Conservation (phyloP, 2,888 invertebrate species). For the Andrena trimmerana region DNA sequence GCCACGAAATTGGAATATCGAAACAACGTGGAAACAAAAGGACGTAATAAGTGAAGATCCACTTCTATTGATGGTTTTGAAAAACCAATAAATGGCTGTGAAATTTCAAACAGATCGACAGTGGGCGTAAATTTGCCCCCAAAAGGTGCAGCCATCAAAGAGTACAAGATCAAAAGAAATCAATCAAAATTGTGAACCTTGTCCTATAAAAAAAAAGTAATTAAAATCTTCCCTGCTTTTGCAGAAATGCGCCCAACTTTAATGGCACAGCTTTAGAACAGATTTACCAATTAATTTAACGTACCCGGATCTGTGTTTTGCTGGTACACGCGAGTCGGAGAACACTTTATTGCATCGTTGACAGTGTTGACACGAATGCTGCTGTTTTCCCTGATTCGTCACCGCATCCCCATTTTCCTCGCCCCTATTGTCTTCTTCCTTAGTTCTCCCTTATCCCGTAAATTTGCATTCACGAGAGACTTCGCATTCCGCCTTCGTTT, state of each 20-base stretch:
- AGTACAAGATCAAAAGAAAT: too few relatives aligned
- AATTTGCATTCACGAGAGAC: constrained; percentile 14
- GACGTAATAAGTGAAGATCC: too few relatives aligned
- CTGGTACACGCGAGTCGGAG: neutral
- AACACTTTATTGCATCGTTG: constrained; percentile 2
- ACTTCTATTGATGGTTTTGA: too few relatives aligned
- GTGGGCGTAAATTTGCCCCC: too few relatives aligned
- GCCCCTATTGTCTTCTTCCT: neutral
- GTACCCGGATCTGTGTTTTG: constrained; percentile 1
- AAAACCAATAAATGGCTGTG: too few relatives aligned
- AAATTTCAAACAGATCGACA: too few relatives aligned
- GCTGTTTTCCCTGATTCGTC: neutral
- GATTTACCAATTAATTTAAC: constrained; percentile 3
- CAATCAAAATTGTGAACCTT: too few relatives aligned
- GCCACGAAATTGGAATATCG: too few relatives aligned
- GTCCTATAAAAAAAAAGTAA: neutral
- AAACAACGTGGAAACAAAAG: too few relatives aligned
- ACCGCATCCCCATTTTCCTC: neutral
- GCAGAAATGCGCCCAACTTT: neutral
- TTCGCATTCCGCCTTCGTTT: neutral
- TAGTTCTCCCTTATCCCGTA: neutral
- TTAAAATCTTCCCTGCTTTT: neutral
- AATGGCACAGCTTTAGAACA: neutral
- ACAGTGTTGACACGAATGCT: constrained; percentile 2
- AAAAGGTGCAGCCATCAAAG: too few relatives aligned